Conservation (phyloP, 1,140 invertebrate species). For the Cyrtorhinus lividipennis region DNA sequence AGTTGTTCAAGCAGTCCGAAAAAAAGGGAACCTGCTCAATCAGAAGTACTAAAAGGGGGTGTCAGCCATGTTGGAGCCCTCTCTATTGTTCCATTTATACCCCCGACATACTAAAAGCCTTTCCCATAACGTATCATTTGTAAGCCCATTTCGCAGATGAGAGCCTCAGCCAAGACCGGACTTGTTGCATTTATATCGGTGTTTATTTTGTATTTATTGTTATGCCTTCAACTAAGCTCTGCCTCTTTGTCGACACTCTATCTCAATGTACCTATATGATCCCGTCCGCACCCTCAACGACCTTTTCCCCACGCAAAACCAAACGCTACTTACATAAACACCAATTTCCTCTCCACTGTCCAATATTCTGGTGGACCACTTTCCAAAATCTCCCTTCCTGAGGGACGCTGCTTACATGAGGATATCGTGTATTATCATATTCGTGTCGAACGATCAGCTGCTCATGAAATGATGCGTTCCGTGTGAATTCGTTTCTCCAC, state of each 20-base stretch:
- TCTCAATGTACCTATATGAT: conserved; percentile 6
- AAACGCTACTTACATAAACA: conserved; percentile 7
- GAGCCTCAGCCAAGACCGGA: neutral
- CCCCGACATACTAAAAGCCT: conserved; percentile 5
- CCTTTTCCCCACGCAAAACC: conserved; percentile 4
- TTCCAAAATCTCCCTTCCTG: neutral
- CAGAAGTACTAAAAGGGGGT: conserved; percentile 6
- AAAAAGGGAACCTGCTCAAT: conserved; percentile 2
- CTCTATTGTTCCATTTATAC: neutral
- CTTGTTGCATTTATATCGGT: conserved; percentile 17
- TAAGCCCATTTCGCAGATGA: conserved; percentile 7
- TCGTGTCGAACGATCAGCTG: too few species aligned
- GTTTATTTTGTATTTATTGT: conserved; percentile 17
- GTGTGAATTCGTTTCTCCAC: too few species aligned
- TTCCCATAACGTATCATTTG: conserved; percentile 9
- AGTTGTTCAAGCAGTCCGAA: conserved; percentile 3
- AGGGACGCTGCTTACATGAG: neutral
- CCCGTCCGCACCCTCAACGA: neutral
- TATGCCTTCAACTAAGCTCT: conserved; percentile 9
- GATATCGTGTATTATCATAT: too few species aligned
- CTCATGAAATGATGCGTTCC: too few species aligned
- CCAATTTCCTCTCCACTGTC: neutral
- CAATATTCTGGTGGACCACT: neutral
- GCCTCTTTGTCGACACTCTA: neutral
- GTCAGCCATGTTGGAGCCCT: conserved; percentile 6